Evolutionary conservation across 1,140 invertebrate species (phyloP), one percentile per base, ranked within the genome.

Genomic region (Dryas iulia): DNA sequence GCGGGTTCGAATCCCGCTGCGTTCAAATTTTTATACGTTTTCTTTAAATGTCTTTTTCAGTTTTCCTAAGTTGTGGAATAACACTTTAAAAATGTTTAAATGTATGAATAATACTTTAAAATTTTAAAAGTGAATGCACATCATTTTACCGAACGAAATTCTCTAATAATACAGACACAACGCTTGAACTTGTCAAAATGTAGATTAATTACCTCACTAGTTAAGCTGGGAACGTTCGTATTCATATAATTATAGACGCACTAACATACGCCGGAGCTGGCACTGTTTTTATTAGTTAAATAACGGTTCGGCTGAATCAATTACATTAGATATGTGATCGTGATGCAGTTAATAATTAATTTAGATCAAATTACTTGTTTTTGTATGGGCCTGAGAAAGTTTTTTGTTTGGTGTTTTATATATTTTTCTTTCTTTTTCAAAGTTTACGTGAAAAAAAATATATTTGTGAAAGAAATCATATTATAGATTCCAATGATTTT

Each of bases 181-280:
- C 53, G 31, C 47, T 53, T 62, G 57, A 62, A 70, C 68, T 59
- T 74, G 74, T 82, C 79, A 79, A 78, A 84, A 79, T 80, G 71
- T 79, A 81, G 76, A 79, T 82, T 84, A 83, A 84, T 82, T 74
- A 79, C 71, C 68, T 65, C 74, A 72, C 71, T 72, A 77, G 72
- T 82, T 79, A 85, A 82, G 78, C 73, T 83, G 79, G 77, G 80
- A 87, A 84, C 77, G 76, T 78, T 76, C 62, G 66, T 61, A 77
- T 81, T 74, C 76, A 64, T 73, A 18, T 47, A 47, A 47, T 47
- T 47, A 47, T 6, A 28, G 3, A 28, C 26, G 26, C 2, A 6
- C 26, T 3, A 18, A 47, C 21, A 47, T 47, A 6, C 5, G 10
- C 7, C 18, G 8, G 6, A 18, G 8, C 39, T 47, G 5, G 14